phyloP scores from a whole-genome alignment of 2,888 invertebrate genomes.

The Drosophila hawaiiensis region DNA sequence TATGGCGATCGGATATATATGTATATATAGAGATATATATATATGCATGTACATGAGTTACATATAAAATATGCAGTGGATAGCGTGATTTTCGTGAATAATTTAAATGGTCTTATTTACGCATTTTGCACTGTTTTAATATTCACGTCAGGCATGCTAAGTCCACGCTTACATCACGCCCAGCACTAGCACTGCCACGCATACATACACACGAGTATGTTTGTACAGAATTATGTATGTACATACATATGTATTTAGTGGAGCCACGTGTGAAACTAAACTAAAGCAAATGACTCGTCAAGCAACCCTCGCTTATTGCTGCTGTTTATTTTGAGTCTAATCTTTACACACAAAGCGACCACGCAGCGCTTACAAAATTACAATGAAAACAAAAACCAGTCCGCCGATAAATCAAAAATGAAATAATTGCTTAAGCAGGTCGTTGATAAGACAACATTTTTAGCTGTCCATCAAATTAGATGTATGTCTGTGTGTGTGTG shows the following conservation, averaged over 20 bases:
- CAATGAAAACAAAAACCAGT: constrained; percentile 41
- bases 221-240: neutral
- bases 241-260: neutral
- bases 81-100: neutral
- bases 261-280: neutral
- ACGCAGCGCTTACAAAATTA: constrained; percentile 42
- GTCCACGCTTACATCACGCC: neutral
- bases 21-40: no score
- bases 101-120: neutral
- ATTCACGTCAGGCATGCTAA: neutral
- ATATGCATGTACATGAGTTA: neutral
- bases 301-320: constrained; percentile 22
- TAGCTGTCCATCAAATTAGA: constrained; percentile 42
- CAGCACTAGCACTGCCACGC: neutral
- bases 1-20: neutral
- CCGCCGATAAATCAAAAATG: constrained; percentile 20
- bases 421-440: constrained; percentile 56
- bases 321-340: constrained; percentile 33
- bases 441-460: constrained; percentile 43
- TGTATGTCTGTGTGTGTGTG: neutral
- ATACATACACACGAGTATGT: neutral
- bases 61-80: neutral
- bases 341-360: constrained; percentile 46
- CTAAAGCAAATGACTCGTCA: neutral
- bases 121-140: neutral